These are phyloP conservation scores for Dioctria rufipes DNA, from an alignment of 2,888 invertebrate species.

Conservation along the genomic window DNA sequence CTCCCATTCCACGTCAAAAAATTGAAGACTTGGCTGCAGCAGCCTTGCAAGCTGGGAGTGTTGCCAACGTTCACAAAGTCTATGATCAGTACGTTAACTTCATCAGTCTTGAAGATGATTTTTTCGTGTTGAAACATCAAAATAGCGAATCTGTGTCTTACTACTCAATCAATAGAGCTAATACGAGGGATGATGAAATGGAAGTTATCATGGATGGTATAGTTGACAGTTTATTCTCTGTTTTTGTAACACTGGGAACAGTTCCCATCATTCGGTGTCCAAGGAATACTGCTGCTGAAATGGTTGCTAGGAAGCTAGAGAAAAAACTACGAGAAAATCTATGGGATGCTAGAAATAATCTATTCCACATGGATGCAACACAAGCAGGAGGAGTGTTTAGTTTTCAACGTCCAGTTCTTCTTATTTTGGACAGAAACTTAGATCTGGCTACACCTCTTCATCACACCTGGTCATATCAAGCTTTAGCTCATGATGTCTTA, in stretches of 20 bases:
- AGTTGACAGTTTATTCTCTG: slow-evolving; percentile 96
- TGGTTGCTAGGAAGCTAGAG: slow-evolving; percentile 97
- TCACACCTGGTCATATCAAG: slow-evolving; percentile 99
- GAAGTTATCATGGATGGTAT: slow-evolving; percentile 93
- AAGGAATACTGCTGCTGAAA: slow-evolving; percentile 97
- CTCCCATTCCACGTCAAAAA: slow-evolving; percentile 92
- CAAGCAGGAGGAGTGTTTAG: slow-evolving; percentile 82
- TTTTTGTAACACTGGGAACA: slow-evolving; percentile 95
- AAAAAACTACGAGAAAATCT: slow-evolving; percentile 97
- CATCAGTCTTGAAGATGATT: slow-evolving; percentile 97
- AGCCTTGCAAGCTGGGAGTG: slow-evolving; percentile 90
- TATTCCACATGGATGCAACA: slow-evolving; percentile 90
- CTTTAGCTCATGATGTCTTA: slow-evolving; percentile 95
- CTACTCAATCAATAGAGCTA: slow-evolving; percentile 95
- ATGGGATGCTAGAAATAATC: slow-evolving; percentile 95
- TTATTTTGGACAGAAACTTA: slow-evolving; percentile 93
- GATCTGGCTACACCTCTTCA: slow-evolving; percentile 98
- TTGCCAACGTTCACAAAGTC: slow-evolving; percentile 94
- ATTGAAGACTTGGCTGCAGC: slow-evolving; percentile 96
- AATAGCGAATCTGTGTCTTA: slow-evolving; percentile 93
- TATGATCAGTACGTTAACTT: slow-evolving; percentile 99
- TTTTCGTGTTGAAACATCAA: slow-evolving; percentile 95
- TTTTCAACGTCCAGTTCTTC: slow-evolving; percentile 93
- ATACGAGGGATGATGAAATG: slow-evolving; percentile 96
- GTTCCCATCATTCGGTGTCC: slow-evolving; percentile 78